Evolutionary conservation across 2,113 vertebrate genomes (phyloP).

Genomic region (Centropristis striata): DNA sequence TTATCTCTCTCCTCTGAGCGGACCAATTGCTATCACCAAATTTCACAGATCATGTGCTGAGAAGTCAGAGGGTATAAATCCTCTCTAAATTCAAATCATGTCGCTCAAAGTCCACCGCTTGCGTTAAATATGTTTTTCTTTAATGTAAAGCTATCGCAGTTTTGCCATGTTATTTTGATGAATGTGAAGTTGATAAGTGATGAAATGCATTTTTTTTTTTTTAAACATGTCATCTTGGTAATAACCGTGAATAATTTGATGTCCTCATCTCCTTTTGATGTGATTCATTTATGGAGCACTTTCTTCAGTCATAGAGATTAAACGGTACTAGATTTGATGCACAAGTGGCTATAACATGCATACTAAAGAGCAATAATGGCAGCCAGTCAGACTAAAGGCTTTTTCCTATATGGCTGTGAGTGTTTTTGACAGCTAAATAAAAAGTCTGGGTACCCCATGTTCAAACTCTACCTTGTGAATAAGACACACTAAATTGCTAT

Average conservation of each 20-base stretch:
- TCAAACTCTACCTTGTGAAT: slow-evolving; percentile 25
- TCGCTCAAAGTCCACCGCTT: slow-evolving; percentile 57
- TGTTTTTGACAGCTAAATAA: slow-evolving; percentile 7
- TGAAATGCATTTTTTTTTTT: slow-evolving; percentile 20
- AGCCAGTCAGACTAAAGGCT: background rate
- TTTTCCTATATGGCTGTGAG: background rate
- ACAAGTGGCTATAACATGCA: background rate
- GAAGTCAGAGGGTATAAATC: slow-evolving; percentile 65
- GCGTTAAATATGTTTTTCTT: slow-evolving; percentile 24
- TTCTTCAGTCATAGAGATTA: background rate
- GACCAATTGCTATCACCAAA: slow-evolving; percentile 52
- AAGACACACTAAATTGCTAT: slow-evolving; percentile 17
- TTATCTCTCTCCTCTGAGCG: slow-evolving; percentile 61
- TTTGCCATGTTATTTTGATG: background rate
- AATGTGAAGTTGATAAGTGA: slow-evolving; percentile 15
- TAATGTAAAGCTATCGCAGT: slow-evolving; percentile 22
- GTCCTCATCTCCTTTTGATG: slow-evolving; percentile 26
- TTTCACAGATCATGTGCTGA: slow-evolving; percentile 65
- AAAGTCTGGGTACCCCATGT: background rate
- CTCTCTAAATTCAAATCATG: slow-evolving; percentile 72
- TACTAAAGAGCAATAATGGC: background rate
- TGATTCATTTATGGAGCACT: background rate
- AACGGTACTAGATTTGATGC: background rate
- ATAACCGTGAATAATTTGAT: slow-evolving; percentile 24
- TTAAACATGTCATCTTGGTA: background rate